Conservation (phyloP, 2,113 vertebrate genomes). For the Pomatorhinus ruficollis region DNA sequence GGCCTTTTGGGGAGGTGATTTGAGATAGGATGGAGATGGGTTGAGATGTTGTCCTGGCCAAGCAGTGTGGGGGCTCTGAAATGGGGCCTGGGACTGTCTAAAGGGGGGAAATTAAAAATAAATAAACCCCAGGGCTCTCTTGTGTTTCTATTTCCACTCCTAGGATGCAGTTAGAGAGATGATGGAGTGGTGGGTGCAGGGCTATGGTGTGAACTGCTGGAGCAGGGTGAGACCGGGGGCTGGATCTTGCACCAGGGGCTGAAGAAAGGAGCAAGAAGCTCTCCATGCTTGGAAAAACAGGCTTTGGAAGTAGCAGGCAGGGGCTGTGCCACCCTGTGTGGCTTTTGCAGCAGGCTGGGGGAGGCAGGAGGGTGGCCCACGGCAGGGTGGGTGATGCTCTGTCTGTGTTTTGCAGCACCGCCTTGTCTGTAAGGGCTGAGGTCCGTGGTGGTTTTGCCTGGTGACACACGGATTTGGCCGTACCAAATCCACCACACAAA, state of each 20-base stretch:
- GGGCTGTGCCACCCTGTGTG: fast-evolving
- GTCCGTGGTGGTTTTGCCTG: neutral
- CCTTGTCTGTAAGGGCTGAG: neutral
- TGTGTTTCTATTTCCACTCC: neutral
- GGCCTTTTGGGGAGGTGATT: neutral
- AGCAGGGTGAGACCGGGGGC: neutral
- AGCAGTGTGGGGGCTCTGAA: neutral
- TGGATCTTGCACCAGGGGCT: neutral
- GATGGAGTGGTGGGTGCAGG: fast-evolving
- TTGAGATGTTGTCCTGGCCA: fast-evolving
- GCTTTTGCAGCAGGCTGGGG: neutral
- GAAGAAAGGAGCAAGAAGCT: neutral
- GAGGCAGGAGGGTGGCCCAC: neutral
- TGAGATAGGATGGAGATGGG: neutral
- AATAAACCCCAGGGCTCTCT: neutral
- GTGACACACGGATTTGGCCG: fast-evolving
- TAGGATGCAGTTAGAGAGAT: neutral
- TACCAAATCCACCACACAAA: neutral
- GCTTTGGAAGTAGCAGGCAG: neutral
- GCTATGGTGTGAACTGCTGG: neutral
- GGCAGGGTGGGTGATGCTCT: fast-evolving
- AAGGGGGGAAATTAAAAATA: neutral
- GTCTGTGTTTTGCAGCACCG: neutral
- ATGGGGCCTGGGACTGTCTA: neutral
- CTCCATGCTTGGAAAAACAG: neutral